These are phyloP conservation scores for Panagrolaimus sp. DNA, from an alignment of 1,140 invertebrate species.

Conservation along the genomic window DNA sequence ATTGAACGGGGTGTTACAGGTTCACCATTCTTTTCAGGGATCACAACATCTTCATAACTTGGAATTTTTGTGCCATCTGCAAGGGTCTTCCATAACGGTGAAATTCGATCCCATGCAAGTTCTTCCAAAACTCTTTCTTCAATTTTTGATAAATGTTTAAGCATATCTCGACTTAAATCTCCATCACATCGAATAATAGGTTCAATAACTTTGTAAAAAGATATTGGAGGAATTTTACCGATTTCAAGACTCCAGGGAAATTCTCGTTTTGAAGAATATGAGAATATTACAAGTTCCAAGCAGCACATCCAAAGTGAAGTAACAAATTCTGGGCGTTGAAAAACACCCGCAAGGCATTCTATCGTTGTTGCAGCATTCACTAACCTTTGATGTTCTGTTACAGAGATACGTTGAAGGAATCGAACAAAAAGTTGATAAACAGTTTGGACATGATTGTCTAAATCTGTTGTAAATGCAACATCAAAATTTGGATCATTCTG, in stretches of 20 bases:
- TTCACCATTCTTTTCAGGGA: conserved; percentile 6
- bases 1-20: not conserved
- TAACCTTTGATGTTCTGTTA: conserved; percentile 28
- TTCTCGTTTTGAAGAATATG: conserved; percentile 33
- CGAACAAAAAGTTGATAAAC: conserved; percentile 41
- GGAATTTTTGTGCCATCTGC: conserved; percentile 56
- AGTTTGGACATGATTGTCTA: conserved; percentile 21
- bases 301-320: conserved; percentile 40
- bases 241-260: conserved; percentile 61
- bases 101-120: conserved; percentile 78
- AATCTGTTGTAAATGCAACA: conserved; percentile 15
- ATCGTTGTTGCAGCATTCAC: not conserved
- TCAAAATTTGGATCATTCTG: conserved; percentile 12
- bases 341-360: conserved; percentile 32
- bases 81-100: conserved; percentile 73
- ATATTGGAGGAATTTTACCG: conserved; percentile 74
- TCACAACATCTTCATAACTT: conserved; percentile 59
- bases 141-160: conserved; percentile 77
- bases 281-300: conserved; percentile 49
- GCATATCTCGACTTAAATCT: conserved; percentile 79
- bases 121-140: conserved; percentile 93
- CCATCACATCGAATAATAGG: conserved; percentile 79
- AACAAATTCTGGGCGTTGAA: conserved; percentile 52
- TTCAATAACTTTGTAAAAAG: conserved; percentile 87
- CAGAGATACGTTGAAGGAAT: conserved; percentile 35